Base-by-base conservation (phyloP, 2,888 invertebrate genomes). In the Criorhina ranunculi region DNA sequence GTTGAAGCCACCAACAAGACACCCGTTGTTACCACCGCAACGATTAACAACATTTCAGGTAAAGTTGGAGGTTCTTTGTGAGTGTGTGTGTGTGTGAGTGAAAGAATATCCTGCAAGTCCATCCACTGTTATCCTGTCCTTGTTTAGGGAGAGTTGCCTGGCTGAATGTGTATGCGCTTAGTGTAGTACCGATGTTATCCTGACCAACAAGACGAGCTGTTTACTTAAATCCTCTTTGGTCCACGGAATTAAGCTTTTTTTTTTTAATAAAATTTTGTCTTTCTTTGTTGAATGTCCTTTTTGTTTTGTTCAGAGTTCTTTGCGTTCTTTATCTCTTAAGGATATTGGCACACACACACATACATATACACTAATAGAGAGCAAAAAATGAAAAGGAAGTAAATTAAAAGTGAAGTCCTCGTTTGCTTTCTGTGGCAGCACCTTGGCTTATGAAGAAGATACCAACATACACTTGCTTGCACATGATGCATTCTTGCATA, bases 11-110 rank as follows among this genome's bases (percentile, higher is more conserved):
- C 75, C 85, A 80, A 55, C 85, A 85, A 75, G 75, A 66, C 75
- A 85, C 85, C 85, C 80, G 85, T 80, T 85, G 85, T 85, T 85
- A 85, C 85, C 80, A 85, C 85, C 80, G 85, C 85, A 70, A 85
- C 85, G 46, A 85, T 85, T 80, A 85, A 85, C 80, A 85, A 85
- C 66, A 80, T 76, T 80, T 85, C 85, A 85, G 85, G 85, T 85
- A 85, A 85, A 85, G 66, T 76, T 67, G 73, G 31, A 75, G 69
- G 37, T 35, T 81, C 15, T 64, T 5, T 69, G 35, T 42, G 8
- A 44, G 19, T 62, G 33, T 53, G 51, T 42, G 70, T 6, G 44
- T 8, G 66, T 62, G 49, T 33, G 60, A 7, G n/a, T 33, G 33
- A 29, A 15, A 44, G 9, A 44, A 17, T 7, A 8, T 24, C 44